Base-by-base conservation (phyloP, 2,797 vertebrate genomes). In the Phylloscopus collybita region DNA sequence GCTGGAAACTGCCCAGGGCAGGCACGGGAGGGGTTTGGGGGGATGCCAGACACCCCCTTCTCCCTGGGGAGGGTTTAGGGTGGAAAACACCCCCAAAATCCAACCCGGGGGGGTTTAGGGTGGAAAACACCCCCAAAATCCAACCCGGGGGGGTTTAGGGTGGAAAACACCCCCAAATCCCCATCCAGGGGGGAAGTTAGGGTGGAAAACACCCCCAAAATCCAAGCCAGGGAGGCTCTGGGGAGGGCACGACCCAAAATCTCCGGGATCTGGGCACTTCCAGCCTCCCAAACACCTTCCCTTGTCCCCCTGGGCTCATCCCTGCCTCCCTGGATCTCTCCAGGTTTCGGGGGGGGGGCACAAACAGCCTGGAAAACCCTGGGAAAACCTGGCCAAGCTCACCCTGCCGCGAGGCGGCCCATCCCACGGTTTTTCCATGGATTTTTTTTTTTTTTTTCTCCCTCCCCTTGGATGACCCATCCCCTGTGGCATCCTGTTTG, bases 251-350 rank as follows among this genome's bases (percentile, higher is more conserved):
- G 27, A 44, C 61, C 80, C 75, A 3, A 62, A 88, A 66, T n/a
- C 10, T 0, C 45, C 3, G 0, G 0, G 59, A 42, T 64, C 8
- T 0, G 0, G n/a, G 40, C 2, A 7, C 11, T 94, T 34, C 32
- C 73, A 49, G 7, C 27, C 29, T 64, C 29, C 26, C 34, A 2
- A 0, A 10, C 22, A 3, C 23, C 13, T 26, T 21, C 14, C 16
- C 6, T 18, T 2, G 16, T 18, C 53, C 23, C 25, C 29, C 45
- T 17, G 40, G 32, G 13, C 2, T 40, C 69, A 17, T 53, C 26
- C 47, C 74, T 5, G 11, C 17, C 60, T 10, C 32, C 13, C 26
- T 2, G 56, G 56, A 17, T 32, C 8, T 23, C 38, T 61, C 29
- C 25, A 3, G 44, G 13, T 4, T 65, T 51, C 25, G 11, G 16